Base-by-base conservation (phyloP, 64 coral and sea anemone genomes). In the Montipora sp. region DNA sequence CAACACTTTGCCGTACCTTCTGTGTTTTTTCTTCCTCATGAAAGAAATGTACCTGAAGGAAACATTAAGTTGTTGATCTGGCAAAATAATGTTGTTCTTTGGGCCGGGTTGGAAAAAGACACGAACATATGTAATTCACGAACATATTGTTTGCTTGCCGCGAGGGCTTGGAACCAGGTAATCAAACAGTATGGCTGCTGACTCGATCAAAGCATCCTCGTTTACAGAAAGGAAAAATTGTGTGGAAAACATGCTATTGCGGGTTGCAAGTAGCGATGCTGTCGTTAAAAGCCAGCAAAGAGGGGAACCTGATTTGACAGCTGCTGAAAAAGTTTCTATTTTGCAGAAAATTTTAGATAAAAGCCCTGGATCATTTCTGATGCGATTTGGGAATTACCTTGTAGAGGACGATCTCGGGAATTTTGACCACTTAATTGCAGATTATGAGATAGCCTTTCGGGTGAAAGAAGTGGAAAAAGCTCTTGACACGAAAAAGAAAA, bases 361-460 rank as follows among this genome's bases (percentile, higher is more conserved):
- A 72, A 98, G 88, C 47, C 97, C 97, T 5, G 63, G 66, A 16
- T 84, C 78, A 55, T 96, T 98, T 96, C 84, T 98, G 0, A 83
- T 84, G 49, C 94, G 94, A 23, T 98, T 98, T 94, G 97, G 97
- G 36, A 82, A 84, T 65, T 92, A 79, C 22, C 87, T 98, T 89
- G 44, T 45, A 3, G 36, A 66, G 13, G 89, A 96, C 8, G 91
- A 96, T 46, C 83, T 98, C 13, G 48, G 36, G 47, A 92, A 88
- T 93, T 98, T 98, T 77, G 79, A 92, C 14, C 75, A 77, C 15
- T 24, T 92, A 9, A 87, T 51, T 50, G 84, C 61, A 27, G 87
- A 93, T 79, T 94, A 93, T 46, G 97, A 98, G 79, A 87, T 94
- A n/a, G 84, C 85, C 2, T 98, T 96, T 88, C 58, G 89, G 7